A percentile compares a stretch with the other conserved stretches of the same genome.
These are phyloP conservation scores for Nibea albiflora DNA, from an alignment of 2,113 vertebrate species.

Conservation along the genomic window DNA sequence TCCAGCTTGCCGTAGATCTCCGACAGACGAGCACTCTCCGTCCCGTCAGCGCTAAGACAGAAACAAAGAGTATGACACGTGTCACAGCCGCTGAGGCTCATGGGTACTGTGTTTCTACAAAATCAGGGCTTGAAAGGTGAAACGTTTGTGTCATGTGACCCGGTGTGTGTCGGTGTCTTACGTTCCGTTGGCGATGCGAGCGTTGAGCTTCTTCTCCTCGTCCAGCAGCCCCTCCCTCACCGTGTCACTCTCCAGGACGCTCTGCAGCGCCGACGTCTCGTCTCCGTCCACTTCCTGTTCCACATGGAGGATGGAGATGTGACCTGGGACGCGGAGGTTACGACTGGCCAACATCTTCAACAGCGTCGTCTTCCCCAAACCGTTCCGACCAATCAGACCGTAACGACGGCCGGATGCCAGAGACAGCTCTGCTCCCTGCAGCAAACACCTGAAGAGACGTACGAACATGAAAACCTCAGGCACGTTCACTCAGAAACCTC, in stretches of 20 bases:
- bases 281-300: slow-evolving; percentile 98
- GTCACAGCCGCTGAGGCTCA: background rate
- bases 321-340: slow-evolving; percentile 91
- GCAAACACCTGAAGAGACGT: slow-evolving; percentile 85
- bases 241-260: slow-evolving; percentile 93
- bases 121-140: background rate
- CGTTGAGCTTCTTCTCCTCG: slow-evolving; percentile 88
- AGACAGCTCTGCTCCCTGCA: slow-evolving; percentile 93
- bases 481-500: background rate
- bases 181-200: slow-evolving; percentile 89
- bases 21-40: slow-evolving; percentile 88
- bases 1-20: slow-evolving; percentile 95
- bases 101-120: background rate
- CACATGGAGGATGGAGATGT: slow-evolving; percentile 97
- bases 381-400: slow-evolving; percentile 95
- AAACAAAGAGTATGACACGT: background rate
- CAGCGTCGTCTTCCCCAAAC: slow-evolving; percentile 95
- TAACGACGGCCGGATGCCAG: slow-evolving; percentile 92
- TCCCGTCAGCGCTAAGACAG: slow-evolving; percentile 86
- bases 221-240: slow-evolving; percentile 88
- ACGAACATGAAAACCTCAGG: background rate
- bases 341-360: slow-evolving; percentile 96
- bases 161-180: slow-evolving; percentile 68
- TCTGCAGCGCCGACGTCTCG: slow-evolving; percentile 91
- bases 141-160: background rate